Percentiles rank a stretch among this genome's conserved stretches.
phyloP scores from a whole-genome alignment of 2,113 vertebrate genomes.

The Cercocebus atys region DNA sequence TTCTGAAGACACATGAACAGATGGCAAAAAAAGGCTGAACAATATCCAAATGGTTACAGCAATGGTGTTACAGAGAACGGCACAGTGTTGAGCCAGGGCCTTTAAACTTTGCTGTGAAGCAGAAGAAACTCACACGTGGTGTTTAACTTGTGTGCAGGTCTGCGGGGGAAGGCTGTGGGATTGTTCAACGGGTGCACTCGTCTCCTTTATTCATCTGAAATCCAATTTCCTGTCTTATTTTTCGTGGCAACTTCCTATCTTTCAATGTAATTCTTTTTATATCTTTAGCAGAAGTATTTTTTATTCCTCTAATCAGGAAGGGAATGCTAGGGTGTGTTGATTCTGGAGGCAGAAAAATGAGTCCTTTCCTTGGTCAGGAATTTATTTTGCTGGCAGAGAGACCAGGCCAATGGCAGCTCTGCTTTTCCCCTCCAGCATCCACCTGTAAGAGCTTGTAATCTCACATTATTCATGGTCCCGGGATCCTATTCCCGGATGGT shows the following conservation, averaged over 20 bases:
- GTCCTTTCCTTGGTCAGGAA: conserved; percentile 57
- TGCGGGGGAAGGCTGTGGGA: accelerated
- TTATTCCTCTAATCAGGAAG: not conserved
- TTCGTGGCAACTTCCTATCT: not conserved
- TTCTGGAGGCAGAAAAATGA: not conserved
- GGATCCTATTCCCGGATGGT: conserved; percentile 41
- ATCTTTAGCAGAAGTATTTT: conserved; percentile 6
- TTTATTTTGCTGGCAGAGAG: conserved; percentile 64
- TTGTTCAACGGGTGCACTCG: accelerated
- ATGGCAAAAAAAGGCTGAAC: conserved; percentile 40
- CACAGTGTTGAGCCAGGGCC: not conserved
- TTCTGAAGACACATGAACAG: conserved; percentile 48
- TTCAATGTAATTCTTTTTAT: not conserved
- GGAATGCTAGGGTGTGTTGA: not conserved
- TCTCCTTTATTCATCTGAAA: not conserved
- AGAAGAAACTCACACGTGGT: accelerated
- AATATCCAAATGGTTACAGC: not conserved
- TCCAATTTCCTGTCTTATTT: not conserved
- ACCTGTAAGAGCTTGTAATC: conserved; percentile 59
- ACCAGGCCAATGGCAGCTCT: conserved; percentile 64
- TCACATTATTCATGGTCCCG: conserved; percentile 67
- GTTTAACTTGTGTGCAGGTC: accelerated
- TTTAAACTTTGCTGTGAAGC: not conserved
- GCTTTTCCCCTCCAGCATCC: conserved; percentile 47
- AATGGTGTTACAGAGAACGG: not conserved